Evolutionary conservation across 2,888 invertebrate genomes (phyloP).

Genomic region (Sphaerophoria taeniata): DNA sequence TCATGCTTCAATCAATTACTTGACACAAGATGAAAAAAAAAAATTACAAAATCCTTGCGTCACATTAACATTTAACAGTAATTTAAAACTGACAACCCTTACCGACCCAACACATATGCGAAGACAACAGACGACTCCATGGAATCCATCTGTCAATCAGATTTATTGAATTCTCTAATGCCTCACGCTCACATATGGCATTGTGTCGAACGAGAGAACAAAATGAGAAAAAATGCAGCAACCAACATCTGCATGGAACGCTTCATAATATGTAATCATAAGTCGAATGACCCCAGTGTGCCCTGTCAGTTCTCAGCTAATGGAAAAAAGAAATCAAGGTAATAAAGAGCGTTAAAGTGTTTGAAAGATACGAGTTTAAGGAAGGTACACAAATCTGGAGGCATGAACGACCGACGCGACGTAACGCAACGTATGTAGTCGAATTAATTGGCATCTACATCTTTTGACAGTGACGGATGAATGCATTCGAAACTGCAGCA

Average conservation of each 20-base stretch:
- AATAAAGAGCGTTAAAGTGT: conserved; percentile 57
- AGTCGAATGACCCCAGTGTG: conserved; percentile 15
- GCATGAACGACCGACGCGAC: not conserved
- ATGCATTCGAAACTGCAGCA: conserved; percentile 47
- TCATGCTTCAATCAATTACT: conserved; percentile 52
- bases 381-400: not conserved
- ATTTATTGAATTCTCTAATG: conserved; percentile 55
- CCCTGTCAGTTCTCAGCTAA: conserved; percentile 14
- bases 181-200: conserved; percentile 1
- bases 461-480: conserved; percentile 70
- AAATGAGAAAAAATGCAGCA: conserved; percentile 12
- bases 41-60: conserved; percentile 62
- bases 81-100: conserved; percentile 41
- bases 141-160: conserved; percentile 67
- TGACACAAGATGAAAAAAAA: conserved; percentile 16
- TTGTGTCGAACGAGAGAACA: not conserved
- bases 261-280: not conserved
- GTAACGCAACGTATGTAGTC: conserved; percentile 13
- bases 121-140: conserved; percentile 33
- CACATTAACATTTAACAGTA: conserved; percentile 46
- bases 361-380: conserved; percentile 3
- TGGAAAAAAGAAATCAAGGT: conserved; percentile 27
- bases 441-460: conserved; percentile 60
- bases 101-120: not conserved
- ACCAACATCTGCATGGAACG: conserved; percentile 21